These are phyloP conservation scores for Scelioninae gen. 1 DNA, from an alignment of 2,888 invertebrate genomes.

Conservation along the genomic window DNA sequence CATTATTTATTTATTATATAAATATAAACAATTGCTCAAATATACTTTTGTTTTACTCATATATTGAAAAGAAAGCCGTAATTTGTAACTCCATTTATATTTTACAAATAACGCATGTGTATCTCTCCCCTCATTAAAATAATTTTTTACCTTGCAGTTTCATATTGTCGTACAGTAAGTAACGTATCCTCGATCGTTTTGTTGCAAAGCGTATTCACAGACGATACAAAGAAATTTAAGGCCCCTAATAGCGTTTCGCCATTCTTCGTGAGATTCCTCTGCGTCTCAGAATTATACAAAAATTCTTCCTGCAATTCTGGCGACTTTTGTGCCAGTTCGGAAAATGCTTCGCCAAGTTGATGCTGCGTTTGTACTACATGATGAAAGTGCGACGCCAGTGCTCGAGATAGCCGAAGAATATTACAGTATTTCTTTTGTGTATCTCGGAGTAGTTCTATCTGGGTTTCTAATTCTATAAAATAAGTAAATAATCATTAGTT, in stretches of 20 bases:
- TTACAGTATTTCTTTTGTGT: slow-evolving; percentile 96
- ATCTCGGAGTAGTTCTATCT: slow-evolving; percentile 96
- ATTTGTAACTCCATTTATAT: too few relatives aligned
- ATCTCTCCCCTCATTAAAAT: too few relatives aligned
- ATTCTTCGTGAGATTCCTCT: slow-evolving; percentile 95
- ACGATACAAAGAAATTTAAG: slow-evolving; percentile 97
- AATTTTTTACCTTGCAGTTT: slow-evolving; percentile 88
- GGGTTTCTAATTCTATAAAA: slow-evolving; percentile 93
- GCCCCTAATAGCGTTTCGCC: slow-evolving; percentile 96
- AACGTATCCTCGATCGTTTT: slow-evolving; percentile 99
- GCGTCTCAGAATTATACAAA: slow-evolving; percentile 97
- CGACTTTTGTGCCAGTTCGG: slow-evolving; percentile 97
- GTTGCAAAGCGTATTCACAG: slow-evolving; percentile 97
- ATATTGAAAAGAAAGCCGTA: too few relatives aligned
- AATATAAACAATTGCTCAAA: too few relatives aligned
- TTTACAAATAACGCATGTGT: too few relatives aligned
- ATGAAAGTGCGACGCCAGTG: slow-evolving; percentile 94
- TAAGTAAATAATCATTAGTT: neutral
- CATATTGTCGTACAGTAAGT: slow-evolving; percentile 90
- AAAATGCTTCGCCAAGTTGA: slow-evolving; percentile 95
- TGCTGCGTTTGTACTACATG: slow-evolving; percentile 94
- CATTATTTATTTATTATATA: too few relatives aligned
- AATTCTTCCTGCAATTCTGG: slow-evolving; percentile 98
- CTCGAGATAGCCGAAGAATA: slow-evolving; percentile 93
- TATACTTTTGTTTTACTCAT: too few relatives aligned